A percentile compares a stretch with the other conserved stretches of the same genome.
These are phyloP conservation scores for Ips nitidus DNA, from an alignment of 1,140 invertebrate genomes.

Conservation along the genomic window DNA sequence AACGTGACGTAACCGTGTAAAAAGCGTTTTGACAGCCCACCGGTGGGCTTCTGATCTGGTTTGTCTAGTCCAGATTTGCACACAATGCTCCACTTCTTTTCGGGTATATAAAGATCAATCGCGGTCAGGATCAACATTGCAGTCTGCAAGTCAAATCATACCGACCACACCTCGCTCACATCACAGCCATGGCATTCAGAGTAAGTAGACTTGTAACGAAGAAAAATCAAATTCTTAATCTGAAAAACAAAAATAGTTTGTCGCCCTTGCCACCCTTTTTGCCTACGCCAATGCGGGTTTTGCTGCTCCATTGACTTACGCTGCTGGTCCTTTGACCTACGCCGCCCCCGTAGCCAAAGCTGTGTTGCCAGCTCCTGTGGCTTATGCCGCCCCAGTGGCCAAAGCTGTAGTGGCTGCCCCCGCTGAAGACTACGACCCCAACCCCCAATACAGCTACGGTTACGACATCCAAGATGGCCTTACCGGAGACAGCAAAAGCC, in stretches of 20 bases:
- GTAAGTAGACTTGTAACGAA: conserved; percentile 16
- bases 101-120: conserved; percentile 32
- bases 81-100: conserved; percentile 33
- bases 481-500: conserved; percentile 54
- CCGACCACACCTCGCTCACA: conserved; percentile 16
- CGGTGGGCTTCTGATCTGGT: conserved; percentile 25
- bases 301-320: conserved; percentile 36
- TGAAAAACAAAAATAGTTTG: conserved; percentile 7
- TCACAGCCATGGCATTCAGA: conserved; percentile 31
- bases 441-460: conserved; percentile 57
- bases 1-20: conserved; percentile 28
- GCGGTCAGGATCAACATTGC: conserved; percentile 32
- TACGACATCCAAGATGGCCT: conserved; percentile 54
- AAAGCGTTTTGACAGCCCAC: conserved; percentile 34
- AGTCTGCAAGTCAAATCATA: conserved; percentile 26
- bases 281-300: conserved; percentile 35
- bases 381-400: conserved; percentile 46
- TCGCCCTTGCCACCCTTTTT: conserved; percentile 29
- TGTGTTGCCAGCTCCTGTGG: conserved; percentile 22
- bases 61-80: conserved; percentile 34
- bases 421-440: conserved; percentile 52
- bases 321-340: conserved; percentile 30
- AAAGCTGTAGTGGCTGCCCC: conserved; percentile 48
- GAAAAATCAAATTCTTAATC: neutral
- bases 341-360: conserved; percentile 29